Percentiles rank a stretch among this genome's conserved stretches.
phyloP scores from a whole-genome alignment of 2,113 vertebrate genomes.

The Nothoprocta perdicaria region DNA sequence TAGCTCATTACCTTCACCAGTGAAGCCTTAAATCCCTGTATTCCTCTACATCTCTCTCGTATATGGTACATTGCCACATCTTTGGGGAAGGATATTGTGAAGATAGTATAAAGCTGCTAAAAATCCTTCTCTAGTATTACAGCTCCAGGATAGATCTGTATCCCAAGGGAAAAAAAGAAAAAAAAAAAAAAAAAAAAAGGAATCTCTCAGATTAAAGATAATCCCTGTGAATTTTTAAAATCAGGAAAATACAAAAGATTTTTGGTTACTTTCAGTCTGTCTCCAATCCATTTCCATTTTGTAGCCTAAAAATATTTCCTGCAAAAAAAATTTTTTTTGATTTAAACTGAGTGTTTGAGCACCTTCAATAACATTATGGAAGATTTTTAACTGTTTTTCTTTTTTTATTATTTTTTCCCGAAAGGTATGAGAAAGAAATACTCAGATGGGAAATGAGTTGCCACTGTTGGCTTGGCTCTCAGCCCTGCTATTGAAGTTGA shows the following conservation, averaged over 20 bases:
- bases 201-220: neutral
- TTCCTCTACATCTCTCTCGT: neutral
- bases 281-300: neutral
- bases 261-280: neutral
- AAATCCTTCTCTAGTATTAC: neutral
- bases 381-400: neutral
- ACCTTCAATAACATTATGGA: neutral
- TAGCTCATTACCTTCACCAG: neutral
- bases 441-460: neutral
- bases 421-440: neutral
- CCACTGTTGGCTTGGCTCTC: neutral
- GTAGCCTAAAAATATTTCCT: neutral
- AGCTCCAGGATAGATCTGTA: neutral
- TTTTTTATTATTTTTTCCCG: no score
- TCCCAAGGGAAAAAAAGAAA: neutral
- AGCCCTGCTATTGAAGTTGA: neutral
- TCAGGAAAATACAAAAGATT: rapidly evolving
- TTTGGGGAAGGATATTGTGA: neutral
- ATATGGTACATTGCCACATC: neutral
- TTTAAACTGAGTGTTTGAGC: neutral
- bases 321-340: neutral
- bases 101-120: neutral
- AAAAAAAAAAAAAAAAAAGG: neutral
- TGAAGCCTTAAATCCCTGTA: neutral
- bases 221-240: neutral